Percentiles rank a stretch among this genome's conserved stretches.
phyloP scores from a whole-genome alignment of 2,113 vertebrate genomes.

The Crocuta crocuta region DNA sequence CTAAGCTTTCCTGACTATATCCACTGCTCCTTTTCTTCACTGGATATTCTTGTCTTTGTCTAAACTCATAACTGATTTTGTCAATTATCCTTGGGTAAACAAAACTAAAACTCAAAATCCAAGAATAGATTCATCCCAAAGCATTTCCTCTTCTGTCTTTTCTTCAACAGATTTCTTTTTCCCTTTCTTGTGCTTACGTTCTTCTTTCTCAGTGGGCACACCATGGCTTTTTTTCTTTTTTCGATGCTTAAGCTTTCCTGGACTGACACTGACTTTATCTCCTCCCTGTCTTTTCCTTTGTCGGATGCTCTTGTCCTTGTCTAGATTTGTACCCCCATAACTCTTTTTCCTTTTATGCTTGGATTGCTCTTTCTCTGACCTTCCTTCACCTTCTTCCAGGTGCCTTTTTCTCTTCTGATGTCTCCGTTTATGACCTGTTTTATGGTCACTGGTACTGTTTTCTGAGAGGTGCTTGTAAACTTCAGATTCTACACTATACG shows the following conservation, averaged over 20 bases:
- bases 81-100: conserved; percentile 9
- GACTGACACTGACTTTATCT: conserved; percentile 60
- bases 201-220: conserved; percentile 65
- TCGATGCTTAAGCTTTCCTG: conserved; percentile 78
- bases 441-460: conserved; percentile 70
- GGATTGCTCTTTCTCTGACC: conserved; percentile 69
- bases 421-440: conserved; percentile 74
- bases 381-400: conserved; percentile 63
- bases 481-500: conserved; percentile 63
- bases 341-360: conserved; percentile 76
- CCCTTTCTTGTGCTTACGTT: conserved; percentile 86
- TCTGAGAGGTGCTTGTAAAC: conserved; percentile 71
- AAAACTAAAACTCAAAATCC: conserved; percentile 84
- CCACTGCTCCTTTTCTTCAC: conserved; percentile 30
- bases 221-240: conserved; percentile 80
- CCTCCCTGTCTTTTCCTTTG: conserved; percentile 54
- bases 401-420: conserved; percentile 67
- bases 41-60: conserved; percentile 64
- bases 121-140: conserved; percentile 94
- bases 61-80: conserved; percentile 21
- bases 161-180: conserved; percentile 82
- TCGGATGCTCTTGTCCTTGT: conserved; percentile 68
- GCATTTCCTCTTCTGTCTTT: conserved; percentile 93
- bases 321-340: conserved; percentile 52
- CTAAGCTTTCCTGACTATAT: conserved; percentile 70